A percentile compares a stretch with the other conserved stretches of the same genome.
Conservation (phyloP, 2,797 vertebrate species). For the Parauchenoglanis punctatus region DNA sequence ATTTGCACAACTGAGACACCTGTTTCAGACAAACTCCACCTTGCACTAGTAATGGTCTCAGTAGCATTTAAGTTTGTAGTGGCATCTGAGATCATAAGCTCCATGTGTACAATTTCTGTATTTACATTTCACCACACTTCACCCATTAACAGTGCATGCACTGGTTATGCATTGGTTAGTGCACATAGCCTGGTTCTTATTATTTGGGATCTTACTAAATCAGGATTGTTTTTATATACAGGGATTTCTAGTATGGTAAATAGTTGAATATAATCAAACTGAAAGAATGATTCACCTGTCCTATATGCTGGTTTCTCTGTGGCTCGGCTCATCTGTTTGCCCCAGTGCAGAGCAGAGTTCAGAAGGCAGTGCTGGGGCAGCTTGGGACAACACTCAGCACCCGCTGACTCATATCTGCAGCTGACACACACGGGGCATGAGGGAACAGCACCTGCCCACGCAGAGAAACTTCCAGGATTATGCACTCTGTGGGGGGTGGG, state of each 20-base stretch:
- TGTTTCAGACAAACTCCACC: too few relatives aligned
- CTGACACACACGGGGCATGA: conserved; percentile 44
- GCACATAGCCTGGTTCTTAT: background rate
- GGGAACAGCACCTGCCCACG: conserved; percentile 42
- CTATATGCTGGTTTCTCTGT: background rate
- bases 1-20: background rate
- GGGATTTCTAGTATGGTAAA: background rate
- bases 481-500: conserved; percentile 27
- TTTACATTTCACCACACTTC: too few relatives aligned
- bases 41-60: too few relatives aligned
- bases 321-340: conserved; percentile 34
- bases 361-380: conserved; percentile 29
- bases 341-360: conserved; percentile 26
- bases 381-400: background rate
- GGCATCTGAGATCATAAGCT: background rate
- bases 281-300: background rate
- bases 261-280: background rate
- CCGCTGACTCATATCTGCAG: conserved; percentile 55
- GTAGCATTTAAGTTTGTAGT: too few relatives aligned
- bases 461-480: conserved; percentile 50
- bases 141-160: background rate
- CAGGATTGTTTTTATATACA: background rate
- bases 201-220: background rate
- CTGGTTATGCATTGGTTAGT: background rate
- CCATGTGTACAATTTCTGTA: background rate